Evolutionary conservation across 2,797 vertebrate species (phyloP).

Genomic region (Novumbra hubbsi): DNA sequence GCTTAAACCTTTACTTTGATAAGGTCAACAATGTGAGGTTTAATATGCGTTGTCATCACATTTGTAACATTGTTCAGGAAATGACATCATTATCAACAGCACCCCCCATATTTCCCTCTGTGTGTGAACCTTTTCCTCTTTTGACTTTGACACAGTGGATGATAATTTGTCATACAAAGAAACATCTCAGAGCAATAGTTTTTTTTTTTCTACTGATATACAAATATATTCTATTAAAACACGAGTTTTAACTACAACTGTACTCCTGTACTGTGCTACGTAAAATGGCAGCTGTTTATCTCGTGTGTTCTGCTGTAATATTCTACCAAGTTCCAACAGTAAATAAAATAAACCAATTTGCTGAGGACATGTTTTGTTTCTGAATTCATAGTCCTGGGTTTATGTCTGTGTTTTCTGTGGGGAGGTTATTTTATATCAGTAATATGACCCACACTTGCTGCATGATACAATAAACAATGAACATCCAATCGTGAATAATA

Average conservation of each 20-base stretch:
- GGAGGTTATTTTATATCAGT: neutral
- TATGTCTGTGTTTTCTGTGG: neutral
- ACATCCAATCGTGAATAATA: neutral
- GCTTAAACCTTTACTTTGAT: slow-evolving; percentile 72
- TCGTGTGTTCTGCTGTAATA: slow-evolving; percentile 95
- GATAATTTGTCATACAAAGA: slow-evolving; percentile 80
- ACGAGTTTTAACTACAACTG: slow-evolving; percentile 83
- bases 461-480: no score
- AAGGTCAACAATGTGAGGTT: slow-evolving; percentile 57
- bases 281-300: slow-evolving; percentile 97
- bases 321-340: slow-evolving; percentile 72
- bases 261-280: slow-evolving; percentile 94
- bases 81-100: slow-evolving; percentile 57
- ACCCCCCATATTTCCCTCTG: slow-evolving; percentile 46
- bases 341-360: slow-evolving; percentile 74
- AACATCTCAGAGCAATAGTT: slow-evolving; percentile 91
- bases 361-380: slow-evolving; percentile 63
- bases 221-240: slow-evolving; percentile 70
- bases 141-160: slow-evolving; percentile 73
- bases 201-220: slow-evolving; percentile 79
- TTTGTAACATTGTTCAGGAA: slow-evolving; percentile 49
- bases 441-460: neutral
- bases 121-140: slow-evolving; percentile 64
- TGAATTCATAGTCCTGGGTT: neutral
- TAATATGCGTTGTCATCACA: slow-evolving; percentile 55